Conservation (phyloP, 2,888 invertebrate species). For the Drosophila kanekoi region DNA sequence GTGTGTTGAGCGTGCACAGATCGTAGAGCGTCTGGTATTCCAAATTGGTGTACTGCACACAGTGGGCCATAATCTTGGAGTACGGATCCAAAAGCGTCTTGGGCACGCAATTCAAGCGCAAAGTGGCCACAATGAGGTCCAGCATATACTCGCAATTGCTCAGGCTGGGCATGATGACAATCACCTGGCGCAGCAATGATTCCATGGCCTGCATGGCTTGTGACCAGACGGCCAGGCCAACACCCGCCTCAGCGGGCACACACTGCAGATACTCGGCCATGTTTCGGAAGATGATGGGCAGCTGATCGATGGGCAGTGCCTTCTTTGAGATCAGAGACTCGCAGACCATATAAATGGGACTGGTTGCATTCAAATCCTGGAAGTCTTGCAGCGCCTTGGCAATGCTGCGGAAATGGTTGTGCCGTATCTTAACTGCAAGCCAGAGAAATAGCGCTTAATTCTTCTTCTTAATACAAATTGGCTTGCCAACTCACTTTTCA, state of each 20-base stretch:
- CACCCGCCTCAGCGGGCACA: slow-evolving; percentile 92
- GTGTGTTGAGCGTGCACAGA: slow-evolving; percentile 94
- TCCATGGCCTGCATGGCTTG: slow-evolving; percentile 95
- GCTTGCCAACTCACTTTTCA: slow-evolving; percentile 88
- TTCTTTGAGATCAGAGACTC: slow-evolving; percentile 92
- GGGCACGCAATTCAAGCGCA: slow-evolving; percentile 92
- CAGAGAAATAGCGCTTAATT: neutral
- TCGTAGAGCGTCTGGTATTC: slow-evolving; percentile 93
- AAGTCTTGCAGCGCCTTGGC: slow-evolving; percentile 97
- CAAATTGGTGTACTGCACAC: slow-evolving; percentile 95
- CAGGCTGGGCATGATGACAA: slow-evolving; percentile 89
- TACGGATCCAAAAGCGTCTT: slow-evolving; percentile 95
- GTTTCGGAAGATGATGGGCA: slow-evolving; percentile 94
- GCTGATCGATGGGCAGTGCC: slow-evolving; percentile 89
- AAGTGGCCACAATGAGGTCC: slow-evolving; percentile 91
- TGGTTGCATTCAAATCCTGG: slow-evolving; percentile 96
- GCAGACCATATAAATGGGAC: slow-evolving; percentile 94
- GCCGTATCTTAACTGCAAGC: slow-evolving; percentile 86
- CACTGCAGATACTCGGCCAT: slow-evolving; percentile 97
- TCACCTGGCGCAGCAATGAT: slow-evolving; percentile 91
- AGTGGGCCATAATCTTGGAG: slow-evolving; percentile 96
- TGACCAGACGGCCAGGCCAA: slow-evolving; percentile 91
- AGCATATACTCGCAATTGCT: slow-evolving; percentile 90
- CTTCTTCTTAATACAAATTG: too few relatives aligned
- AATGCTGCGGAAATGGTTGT: slow-evolving; percentile 96